A percentile compares a stretch with the other conserved stretches of the same genome.
phyloP scores from a whole-genome alignment of 1,140 invertebrate species.

The Caerostris extrusa region DNA sequence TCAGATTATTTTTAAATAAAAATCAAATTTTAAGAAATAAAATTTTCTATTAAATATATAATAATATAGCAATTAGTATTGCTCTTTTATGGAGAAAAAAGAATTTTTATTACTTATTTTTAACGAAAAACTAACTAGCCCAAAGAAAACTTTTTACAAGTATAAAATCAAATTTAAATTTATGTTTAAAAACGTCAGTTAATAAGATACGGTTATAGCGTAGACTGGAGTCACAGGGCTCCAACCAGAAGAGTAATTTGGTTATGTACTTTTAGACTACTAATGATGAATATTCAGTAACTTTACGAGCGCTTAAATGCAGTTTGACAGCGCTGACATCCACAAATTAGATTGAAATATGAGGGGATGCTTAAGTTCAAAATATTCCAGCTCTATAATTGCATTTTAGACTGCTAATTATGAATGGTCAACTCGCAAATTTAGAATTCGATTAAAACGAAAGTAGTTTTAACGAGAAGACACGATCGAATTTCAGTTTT shows the following conservation, averaged over 20 bases:
- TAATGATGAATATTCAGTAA: not conserved
- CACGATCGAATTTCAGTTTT: not conserved
- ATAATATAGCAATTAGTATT: too few relatives aligned
- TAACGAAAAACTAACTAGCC: too few relatives aligned
- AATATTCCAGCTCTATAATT: not conserved
- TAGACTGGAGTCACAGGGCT: not conserved
- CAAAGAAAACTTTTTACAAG: too few relatives aligned
- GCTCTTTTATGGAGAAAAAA: too few relatives aligned
- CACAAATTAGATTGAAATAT: not conserved
- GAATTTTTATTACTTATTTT: too few relatives aligned
- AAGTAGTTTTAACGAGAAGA: not conserved
- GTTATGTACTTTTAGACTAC: not conserved
- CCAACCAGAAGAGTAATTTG: not conserved
- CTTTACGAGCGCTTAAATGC: not conserved
- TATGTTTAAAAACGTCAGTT: too few relatives aligned
- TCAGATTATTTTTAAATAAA: too few relatives aligned
- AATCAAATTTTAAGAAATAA: too few relatives aligned
- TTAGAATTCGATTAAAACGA: not conserved
- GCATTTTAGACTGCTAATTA: not conserved
- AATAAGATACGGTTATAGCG: too few relatives aligned
- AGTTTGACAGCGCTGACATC: not conserved
- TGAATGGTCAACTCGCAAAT: not conserved
- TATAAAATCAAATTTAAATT: too few relatives aligned
- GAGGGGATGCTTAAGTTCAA: not conserved
- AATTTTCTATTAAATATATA: too few relatives aligned